Percentiles rank a stretch among this genome's conserved stretches.
phyloP scores from a whole-genome alignment of 1,140 invertebrate genomes.

The Drosophila ananassae region DNA sequence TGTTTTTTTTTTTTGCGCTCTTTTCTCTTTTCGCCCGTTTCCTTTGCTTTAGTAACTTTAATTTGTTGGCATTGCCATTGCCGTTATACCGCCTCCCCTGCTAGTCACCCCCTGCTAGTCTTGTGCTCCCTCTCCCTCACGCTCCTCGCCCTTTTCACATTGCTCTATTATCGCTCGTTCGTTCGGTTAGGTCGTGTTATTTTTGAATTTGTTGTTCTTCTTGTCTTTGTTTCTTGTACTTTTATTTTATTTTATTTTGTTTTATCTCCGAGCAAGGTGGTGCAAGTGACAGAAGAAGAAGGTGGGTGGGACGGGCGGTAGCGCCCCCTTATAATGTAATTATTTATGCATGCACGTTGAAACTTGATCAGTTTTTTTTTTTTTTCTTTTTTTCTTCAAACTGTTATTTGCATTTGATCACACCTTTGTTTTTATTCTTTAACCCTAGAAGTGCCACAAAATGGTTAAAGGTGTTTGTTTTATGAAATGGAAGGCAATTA shows the following conservation, averaged over 20 bases:
- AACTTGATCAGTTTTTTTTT: conserved; percentile 13
- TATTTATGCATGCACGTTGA: conserved; percentile 20
- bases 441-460: background rate
- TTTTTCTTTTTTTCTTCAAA: conserved; percentile 12
- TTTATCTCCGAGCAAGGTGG: conserved; percentile 8
- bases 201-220: conserved; percentile 23
- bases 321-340: background rate
- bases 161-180: conserved; percentile 47
- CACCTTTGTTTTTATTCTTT: conserved; percentile 3
- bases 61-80: conserved; percentile 74
- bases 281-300: background rate
- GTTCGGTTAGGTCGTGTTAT: conserved; percentile 45
- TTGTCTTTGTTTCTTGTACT: conserved; percentile 5
- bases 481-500: too few relatives aligned
- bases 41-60: conserved; percentile 73
- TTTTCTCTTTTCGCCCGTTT: conserved; percentile 30
- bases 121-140: background rate
- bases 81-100: conserved; percentile 47
- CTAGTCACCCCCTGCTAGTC: background rate
- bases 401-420: conserved; percentile 21
- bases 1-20: conserved; percentile 16
- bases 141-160: conserved; percentile 25
- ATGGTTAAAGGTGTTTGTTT: too few relatives aligned
- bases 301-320: too few relatives aligned
- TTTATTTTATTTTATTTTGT: conserved; percentile 6